These are phyloP conservation scores for Muschampia plurimacula DNA, from an alignment of 2,888 invertebrate genomes.

Conservation along the genomic window DNA sequence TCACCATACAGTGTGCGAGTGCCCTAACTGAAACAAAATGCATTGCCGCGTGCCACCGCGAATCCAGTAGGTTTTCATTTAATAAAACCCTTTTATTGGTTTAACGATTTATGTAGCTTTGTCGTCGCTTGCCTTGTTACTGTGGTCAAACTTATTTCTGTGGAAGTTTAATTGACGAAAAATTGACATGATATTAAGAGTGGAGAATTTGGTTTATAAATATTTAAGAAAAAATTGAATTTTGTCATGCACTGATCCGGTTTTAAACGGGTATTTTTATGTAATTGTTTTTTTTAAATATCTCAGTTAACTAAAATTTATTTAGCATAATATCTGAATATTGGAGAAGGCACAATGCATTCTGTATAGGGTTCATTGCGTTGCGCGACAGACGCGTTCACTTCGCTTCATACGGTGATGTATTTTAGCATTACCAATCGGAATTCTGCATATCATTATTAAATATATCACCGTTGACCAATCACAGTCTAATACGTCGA, in stretches of 20 bases:
- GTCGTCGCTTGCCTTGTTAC: constrained; percentile 32
- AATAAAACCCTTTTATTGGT: constrained; percentile 83
- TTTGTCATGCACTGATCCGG: background rate
- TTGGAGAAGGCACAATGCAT: background rate
- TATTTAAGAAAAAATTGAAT: background rate
- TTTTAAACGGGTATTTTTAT: background rate
- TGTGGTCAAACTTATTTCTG: constrained; percentile 32
- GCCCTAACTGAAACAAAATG: constrained; percentile 63
- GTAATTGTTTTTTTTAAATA: background rate
- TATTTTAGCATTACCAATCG: background rate
- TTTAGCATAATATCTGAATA: background rate
- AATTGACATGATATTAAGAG: constrained; percentile 8
- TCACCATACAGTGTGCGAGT: constrained; percentile 45
- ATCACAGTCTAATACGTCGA: constrained; percentile 19
- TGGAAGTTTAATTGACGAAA: constrained; percentile 16
- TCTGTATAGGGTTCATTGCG: background rate
- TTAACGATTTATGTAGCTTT: constrained; percentile 73
- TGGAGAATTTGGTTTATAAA: background rate
- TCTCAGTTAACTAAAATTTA: background rate
- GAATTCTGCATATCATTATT: constrained; percentile 3
- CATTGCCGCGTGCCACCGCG: constrained; percentile 62
- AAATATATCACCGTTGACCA: constrained; percentile 9
- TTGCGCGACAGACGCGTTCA: background rate
- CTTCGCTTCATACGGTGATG: background rate
- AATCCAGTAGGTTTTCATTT: constrained; percentile 83